phyloP scores from a whole-genome alignment of 2,797 vertebrate genomes.

The Valencia hispanica region DNA sequence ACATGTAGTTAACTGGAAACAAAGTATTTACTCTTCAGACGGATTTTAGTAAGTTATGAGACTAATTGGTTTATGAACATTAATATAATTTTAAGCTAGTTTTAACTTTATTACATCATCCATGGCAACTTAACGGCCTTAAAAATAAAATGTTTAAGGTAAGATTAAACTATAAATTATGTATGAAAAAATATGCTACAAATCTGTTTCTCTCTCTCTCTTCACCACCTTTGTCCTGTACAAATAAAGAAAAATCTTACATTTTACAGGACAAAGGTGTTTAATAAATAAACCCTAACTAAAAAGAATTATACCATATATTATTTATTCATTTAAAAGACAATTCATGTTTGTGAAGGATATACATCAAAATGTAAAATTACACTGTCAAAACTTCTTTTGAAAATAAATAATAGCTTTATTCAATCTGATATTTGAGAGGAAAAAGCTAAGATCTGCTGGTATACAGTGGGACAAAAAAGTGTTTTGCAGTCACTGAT shows the following conservation, averaged over 20 bases:
- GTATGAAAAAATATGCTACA: too few relatives aligned
- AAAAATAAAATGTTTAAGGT: background rate
- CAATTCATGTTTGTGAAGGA: background rate
- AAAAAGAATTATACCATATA: background rate
- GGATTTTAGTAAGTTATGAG: background rate
- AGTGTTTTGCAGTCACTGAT: too few relatives aligned
- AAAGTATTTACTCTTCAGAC: background rate
- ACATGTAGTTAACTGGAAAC: background rate
- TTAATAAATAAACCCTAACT: background rate
- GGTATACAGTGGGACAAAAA: too few relatives aligned
- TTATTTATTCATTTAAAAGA: background rate
- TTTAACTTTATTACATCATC: background rate
- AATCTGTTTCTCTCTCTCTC: too few relatives aligned
- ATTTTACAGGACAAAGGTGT: background rate
- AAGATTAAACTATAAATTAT: too few relatives aligned
- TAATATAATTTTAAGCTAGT: background rate
- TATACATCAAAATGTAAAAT: background rate
- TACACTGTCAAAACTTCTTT: background rate
- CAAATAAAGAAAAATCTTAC: background rate
- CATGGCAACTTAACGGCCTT: background rate
- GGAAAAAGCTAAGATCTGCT: background rate
- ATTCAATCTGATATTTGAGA: background rate
- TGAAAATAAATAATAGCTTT: background rate
- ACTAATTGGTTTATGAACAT: background rate
- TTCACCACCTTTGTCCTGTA: too few relatives aligned